A percentile compares a stretch with the other conserved stretches of the same genome.
Conservation (phyloP, 2,797 vertebrate genomes). For the Ataeniobius toweri region DNA sequence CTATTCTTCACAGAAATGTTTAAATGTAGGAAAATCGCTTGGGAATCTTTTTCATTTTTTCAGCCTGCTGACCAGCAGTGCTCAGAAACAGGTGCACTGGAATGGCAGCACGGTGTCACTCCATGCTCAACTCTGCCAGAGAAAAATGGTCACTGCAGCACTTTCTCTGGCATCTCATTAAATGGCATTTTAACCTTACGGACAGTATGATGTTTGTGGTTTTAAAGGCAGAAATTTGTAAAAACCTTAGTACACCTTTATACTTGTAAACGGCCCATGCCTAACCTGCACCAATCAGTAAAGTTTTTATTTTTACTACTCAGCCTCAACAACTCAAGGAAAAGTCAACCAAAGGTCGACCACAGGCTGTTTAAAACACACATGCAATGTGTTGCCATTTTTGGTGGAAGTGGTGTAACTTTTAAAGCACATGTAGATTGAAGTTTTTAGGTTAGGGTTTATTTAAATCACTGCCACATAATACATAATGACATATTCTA, state of each 20-base stretch:
- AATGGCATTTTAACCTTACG: neutral
- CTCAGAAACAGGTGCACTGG: too few species aligned
- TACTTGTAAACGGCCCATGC: neutral
- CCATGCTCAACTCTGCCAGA: neutral
- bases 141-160: neutral
- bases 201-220: neutral
- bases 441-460: neutral
- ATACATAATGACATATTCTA: neutral
- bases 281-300: conserved; percentile 2
- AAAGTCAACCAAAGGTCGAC: conserved; percentile 60
- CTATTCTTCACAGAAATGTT: neutral
- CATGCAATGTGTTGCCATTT: neutral
- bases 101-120: too few species aligned
- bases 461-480: conserved; percentile 1
- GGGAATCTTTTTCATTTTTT: neutral
- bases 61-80: neutral
- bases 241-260: neutral
- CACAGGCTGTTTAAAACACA: conserved; percentile 10
- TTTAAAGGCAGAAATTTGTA: neutral
- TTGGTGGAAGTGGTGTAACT: neutral
- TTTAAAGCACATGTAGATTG: neutral
- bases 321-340: conserved; percentile 43
- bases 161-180: neutral
- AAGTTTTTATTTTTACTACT: neutral
- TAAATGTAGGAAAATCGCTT: neutral